Conservation (phyloP, 1,140 invertebrate genomes). For the Ceratina japonica region DNA sequence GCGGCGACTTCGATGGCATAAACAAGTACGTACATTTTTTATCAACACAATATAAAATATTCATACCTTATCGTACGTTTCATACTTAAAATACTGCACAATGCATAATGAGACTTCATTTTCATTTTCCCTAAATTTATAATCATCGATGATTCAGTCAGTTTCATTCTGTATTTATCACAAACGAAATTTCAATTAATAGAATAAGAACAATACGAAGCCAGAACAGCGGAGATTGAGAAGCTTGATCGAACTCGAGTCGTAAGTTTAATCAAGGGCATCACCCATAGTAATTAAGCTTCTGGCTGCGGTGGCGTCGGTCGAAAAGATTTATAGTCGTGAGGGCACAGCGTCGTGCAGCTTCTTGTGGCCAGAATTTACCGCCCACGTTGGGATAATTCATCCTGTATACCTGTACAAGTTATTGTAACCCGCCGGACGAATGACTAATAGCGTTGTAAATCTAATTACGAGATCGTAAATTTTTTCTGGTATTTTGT, state of each 20-base stretch:
- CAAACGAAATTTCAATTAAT: not conserved
- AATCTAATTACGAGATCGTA: constrained; percentile 22
- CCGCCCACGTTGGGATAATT: constrained; percentile 4
- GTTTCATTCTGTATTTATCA: not conserved
- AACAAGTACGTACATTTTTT: constrained; percentile 77
- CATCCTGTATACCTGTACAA: constrained; percentile 5
- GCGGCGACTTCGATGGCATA: constrained; percentile 82
- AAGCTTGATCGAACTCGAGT: not conserved
- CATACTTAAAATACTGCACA: too few relatives aligned
- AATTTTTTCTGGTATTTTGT: constrained; percentile 4
- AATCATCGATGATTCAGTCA: too few relatives aligned
- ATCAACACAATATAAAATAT: not conserved
- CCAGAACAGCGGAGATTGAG: not conserved
- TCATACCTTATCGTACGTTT: not conserved
- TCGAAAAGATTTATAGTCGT: constrained; percentile 24
- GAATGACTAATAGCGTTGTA: constrained; percentile 2
- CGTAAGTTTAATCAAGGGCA: constrained; percentile 8
- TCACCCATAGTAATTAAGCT: constrained; percentile 6
- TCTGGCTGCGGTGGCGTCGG: constrained; percentile 9
- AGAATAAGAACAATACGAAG: too few relatives aligned
- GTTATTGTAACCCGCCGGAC: constrained; percentile 29
- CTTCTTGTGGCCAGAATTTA: constrained; percentile 4
- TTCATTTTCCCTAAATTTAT: too few relatives aligned
- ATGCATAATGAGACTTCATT: too few relatives aligned
- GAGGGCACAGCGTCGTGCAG: not conserved